Evolutionary conservation across 2,888 invertebrate genomes (phyloP).

Genomic region (Lordiphosa fenestrarum): DNA sequence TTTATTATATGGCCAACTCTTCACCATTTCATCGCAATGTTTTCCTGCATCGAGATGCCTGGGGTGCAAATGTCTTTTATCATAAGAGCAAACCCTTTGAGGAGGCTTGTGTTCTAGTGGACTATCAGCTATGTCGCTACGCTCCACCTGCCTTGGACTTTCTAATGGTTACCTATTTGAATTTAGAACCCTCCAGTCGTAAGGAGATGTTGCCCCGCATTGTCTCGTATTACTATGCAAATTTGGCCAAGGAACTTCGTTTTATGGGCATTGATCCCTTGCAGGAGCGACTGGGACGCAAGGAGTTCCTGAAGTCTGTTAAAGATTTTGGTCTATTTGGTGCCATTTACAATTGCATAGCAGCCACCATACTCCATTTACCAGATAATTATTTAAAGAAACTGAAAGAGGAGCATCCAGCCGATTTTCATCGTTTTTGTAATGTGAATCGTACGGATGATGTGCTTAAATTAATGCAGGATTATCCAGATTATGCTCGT

Average conservation of each 20-base stretch:
- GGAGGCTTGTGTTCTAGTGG: constrained; percentile 73
- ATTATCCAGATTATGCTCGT: constrained; percentile 46
- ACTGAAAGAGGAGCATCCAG: constrained; percentile 72
- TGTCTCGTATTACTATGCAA: constrained; percentile 55
- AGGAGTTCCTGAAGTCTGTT: constrained; percentile 76
- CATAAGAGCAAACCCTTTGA: constrained; percentile 39
- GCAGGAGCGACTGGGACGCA: constrained; percentile 69
- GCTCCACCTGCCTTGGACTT: constrained; percentile 77
- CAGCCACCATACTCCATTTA: constrained; percentile 70
- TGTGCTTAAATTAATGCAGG: constrained; percentile 51
- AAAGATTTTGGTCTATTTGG: constrained; percentile 77
- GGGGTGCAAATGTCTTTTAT: constrained; percentile 79
- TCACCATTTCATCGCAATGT: constrained; percentile 80
- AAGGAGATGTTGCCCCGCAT: constrained; percentile 42
- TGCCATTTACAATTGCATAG: constrained; percentile 77
- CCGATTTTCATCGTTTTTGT: constrained; percentile 77
- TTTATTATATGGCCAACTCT: constrained; percentile 73
- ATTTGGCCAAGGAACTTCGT: constrained; percentile 65
- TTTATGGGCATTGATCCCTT: constrained; percentile 62
- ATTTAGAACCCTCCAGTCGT: constrained; percentile 54
- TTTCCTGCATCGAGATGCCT: constrained; percentile 80
- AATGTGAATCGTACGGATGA: constrained; percentile 69
- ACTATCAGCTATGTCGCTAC: constrained; percentile 78
- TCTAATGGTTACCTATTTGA: constrained; percentile 71
- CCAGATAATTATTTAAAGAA: constrained; percentile 76